Evolutionary conservation across 2,797 vertebrate species (phyloP).

Genomic region (Megaceryle alcyon): DNA sequence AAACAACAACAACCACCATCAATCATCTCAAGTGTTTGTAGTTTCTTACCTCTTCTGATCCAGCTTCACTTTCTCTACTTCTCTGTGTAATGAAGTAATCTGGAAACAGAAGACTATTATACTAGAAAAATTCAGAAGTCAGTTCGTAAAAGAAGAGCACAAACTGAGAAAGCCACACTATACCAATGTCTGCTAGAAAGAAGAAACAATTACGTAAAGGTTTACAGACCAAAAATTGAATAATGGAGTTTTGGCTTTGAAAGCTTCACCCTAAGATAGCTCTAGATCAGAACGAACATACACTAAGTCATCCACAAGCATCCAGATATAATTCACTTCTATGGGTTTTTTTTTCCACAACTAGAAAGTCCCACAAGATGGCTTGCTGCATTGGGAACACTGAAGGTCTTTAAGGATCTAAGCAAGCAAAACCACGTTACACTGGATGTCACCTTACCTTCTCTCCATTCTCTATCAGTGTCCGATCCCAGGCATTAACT

Average conservation of each 20-base stretch:
- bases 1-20: too few relatives aligned
- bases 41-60: constrained; percentile 87
- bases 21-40: background rate
- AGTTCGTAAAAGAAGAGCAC: background rate
- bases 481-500: constrained; percentile 96
- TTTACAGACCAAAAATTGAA: background rate
- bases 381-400: background rate
- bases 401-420: constrained; percentile 18
- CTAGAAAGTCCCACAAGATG: background rate
- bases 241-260: background rate
- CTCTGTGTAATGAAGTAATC: constrained; percentile 93
- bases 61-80: constrained; percentile 97
- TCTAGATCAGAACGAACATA: background rate
- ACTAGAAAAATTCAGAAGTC: fast-evolving
- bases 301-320: background rate
- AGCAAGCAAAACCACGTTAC: background rate
- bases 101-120: constrained; percentile 17
- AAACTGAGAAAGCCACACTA: background rate
- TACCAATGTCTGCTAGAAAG: background rate
- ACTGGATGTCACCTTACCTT: constrained; percentile 72
- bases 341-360: fast-evolving
- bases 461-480: constrained; percentile 93
- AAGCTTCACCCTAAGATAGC: background rate
- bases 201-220: background rate
- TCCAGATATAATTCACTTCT: background rate